Evolutionary conservation across 2,113 vertebrate genomes (phyloP).

Genomic region (Ramphastos sulfuratus): DNA sequence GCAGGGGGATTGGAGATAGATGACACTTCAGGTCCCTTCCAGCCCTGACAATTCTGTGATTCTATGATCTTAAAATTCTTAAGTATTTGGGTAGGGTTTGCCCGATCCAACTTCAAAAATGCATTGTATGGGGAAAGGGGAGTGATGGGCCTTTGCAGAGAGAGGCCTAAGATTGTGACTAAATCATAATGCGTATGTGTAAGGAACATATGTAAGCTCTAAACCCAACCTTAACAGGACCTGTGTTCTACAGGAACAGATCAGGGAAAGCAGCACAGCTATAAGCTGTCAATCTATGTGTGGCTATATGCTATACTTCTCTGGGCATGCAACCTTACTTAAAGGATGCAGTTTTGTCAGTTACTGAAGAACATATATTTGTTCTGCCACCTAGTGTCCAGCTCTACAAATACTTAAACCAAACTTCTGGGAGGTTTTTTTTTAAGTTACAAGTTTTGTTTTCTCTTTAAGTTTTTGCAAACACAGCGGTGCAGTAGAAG

Average conservation of each 20-base stretch:
- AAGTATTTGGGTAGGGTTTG: background rate
- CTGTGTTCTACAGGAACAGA: background rate
- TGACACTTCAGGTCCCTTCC: too few species aligned
- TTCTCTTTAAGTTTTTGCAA: background rate
- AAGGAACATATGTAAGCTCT: background rate
- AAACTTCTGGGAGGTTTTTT: background rate
- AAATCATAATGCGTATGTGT: accelerated
- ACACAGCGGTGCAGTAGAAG: background rate
- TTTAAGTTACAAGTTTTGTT: background rate
- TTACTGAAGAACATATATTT: background rate
- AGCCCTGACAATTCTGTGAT: too few species aligned
- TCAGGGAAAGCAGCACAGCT: background rate
- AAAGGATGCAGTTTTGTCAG: background rate
- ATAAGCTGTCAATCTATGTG: background rate
- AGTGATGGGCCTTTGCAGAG: accelerated
- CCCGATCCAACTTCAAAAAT: background rate
- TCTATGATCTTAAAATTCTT: background rate
- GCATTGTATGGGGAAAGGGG: background rate
- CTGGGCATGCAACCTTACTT: background rate
- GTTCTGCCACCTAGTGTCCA: conserved; percentile 61
- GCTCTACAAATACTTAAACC: background rate
- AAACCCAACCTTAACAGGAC: background rate
- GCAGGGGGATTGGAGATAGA: too few species aligned
- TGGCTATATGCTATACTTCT: background rate
- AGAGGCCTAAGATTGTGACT: background rate